Evolutionary conservation across 2,797 vertebrate genomes (phyloP).

Genomic region (Pseudochaenichthys georgianus): DNA sequence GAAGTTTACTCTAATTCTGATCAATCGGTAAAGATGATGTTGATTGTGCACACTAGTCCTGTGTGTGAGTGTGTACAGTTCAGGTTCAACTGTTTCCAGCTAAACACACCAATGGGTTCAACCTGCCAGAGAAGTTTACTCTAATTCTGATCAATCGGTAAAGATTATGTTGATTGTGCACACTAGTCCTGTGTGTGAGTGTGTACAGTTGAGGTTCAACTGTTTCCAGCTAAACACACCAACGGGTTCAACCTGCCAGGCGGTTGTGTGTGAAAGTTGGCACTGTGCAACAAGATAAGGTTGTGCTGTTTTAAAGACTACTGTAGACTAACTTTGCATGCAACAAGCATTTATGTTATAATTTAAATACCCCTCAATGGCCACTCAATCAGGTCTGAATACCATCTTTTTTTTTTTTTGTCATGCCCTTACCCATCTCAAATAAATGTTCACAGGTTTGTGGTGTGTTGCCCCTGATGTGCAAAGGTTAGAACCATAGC

Average conservation of each 20-base stretch:
- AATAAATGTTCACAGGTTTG: neutral
- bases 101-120: too few relatives aligned
- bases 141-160: slow-evolving; percentile 40
- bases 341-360: neutral
- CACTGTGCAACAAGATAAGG: slow-evolving; percentile 1
- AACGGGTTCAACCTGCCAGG: slow-evolving; percentile 81
- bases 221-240: slow-evolving; percentile 77
- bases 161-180: slow-evolving; percentile 45
- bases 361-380: neutral
- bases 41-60: too few relatives aligned
- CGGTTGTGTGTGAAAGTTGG: slow-evolving; percentile 45
- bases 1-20: too few relatives aligned
- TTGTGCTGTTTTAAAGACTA: slow-evolving; percentile 1
- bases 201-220: slow-evolving; percentile 41
- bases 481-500: neutral
- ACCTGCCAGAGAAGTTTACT: slow-evolving; percentile 18
- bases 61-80: too few relatives aligned
- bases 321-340: neutral
- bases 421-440: neutral
- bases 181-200: slow-evolving; percentile 13
- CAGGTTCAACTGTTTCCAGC: too few relatives aligned
- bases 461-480: neutral
- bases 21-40: too few relatives aligned
- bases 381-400: neutral
- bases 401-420: neutral